Conservation (phyloP, 2,888 invertebrate species). For the Spicauda simplicius region DNA sequence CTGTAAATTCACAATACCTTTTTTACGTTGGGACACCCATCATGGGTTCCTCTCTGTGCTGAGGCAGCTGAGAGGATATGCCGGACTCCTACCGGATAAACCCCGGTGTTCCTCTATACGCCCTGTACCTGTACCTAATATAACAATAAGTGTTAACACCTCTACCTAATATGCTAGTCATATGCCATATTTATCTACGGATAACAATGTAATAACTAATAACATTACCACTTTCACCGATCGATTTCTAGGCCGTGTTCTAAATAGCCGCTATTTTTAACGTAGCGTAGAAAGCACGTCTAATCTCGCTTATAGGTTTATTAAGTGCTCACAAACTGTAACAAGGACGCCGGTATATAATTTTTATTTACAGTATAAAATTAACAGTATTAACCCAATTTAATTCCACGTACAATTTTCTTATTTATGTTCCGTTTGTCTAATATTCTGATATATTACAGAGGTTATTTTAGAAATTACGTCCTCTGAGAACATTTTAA, state of each 20-base stretch:
- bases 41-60: too few species aligned
- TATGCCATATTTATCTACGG: background rate
- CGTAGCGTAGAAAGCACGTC: conserved; percentile 49
- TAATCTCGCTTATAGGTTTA: conserved; percentile 30
- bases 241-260: conserved; percentile 55
- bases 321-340: conserved; percentile 19
- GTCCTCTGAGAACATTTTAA: too few species aligned
- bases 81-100: too few species aligned
- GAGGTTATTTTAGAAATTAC: too few species aligned
- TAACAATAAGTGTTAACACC: background rate
- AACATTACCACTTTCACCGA: conserved; percentile 61
- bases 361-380: background rate
- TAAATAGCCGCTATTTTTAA: conserved; percentile 53
- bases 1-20: too few species aligned
- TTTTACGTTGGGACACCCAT: too few species aligned
- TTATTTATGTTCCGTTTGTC: background rate
- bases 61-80: too few species aligned
- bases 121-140: background rate
- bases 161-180: background rate
- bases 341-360: conserved; percentile 15
- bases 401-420: background rate
- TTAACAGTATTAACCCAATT: background rate
- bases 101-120: too few species aligned
- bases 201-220: conserved; percentile 55
- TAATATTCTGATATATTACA: too few species aligned